phyloP scores from a whole-genome alignment of 2,113 vertebrate genomes.

The Amblyopsis rosae region DNA sequence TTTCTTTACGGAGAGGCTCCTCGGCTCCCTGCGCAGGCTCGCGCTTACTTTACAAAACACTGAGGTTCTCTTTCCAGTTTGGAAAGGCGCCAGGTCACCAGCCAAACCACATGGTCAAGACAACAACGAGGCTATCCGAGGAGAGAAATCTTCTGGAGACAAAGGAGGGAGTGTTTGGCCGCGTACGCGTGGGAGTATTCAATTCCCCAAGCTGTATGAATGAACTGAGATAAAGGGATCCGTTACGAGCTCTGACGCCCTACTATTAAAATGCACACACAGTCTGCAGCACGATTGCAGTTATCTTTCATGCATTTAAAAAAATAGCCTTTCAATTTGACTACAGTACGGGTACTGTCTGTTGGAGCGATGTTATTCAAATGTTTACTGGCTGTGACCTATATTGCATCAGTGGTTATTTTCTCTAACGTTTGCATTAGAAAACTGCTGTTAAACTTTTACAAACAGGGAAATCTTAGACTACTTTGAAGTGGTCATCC shows the following conservation, averaged over 20 bases:
- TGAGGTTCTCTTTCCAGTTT: constrained; percentile 58
- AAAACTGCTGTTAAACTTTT: too few relatives aligned
- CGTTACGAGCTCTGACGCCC: background rate
- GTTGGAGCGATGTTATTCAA: too few relatives aligned
- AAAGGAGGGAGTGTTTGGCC: constrained; percentile 61
- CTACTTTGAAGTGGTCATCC: too few relatives aligned
- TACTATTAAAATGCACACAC: too few relatives aligned
- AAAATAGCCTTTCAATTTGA: too few relatives aligned
- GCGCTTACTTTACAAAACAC: constrained; percentile 51
- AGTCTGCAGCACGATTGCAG: too few relatives aligned
- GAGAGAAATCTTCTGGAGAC: constrained; percentile 43
- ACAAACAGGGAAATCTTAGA: too few relatives aligned
- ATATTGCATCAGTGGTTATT: too few relatives aligned
- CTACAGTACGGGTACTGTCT: too few relatives aligned
- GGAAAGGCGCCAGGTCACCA: constrained; percentile 59
- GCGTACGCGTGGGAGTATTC: constrained; percentile 36
- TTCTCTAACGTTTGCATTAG: too few relatives aligned
- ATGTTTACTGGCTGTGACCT: too few relatives aligned
- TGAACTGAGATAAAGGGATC: constrained; percentile 47
- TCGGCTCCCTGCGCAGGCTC: constrained; percentile 26
- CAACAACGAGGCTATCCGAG: constrained; percentile 57
- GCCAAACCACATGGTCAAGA: constrained; percentile 66
- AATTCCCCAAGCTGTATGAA: constrained; percentile 41
- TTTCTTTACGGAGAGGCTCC: constrained; percentile 20
- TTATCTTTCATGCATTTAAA: too few relatives aligned